Conservation (phyloP, 2,113 vertebrate species). For the Tor tambroides region DNA sequence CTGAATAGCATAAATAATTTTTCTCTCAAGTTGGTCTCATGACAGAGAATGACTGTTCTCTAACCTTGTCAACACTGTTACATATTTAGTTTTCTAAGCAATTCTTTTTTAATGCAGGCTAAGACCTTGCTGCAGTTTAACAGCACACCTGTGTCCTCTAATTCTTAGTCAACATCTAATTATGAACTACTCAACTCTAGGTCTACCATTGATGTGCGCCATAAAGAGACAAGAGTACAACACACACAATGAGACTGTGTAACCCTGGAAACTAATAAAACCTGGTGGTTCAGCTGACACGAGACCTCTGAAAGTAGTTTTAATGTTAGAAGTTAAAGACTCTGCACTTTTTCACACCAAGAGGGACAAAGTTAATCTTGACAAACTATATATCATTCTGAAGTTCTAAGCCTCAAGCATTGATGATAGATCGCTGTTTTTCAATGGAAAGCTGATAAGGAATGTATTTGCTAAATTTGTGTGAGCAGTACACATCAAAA, state of each 20-base stretch:
- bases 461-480: too few relatives aligned
- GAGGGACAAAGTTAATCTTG: too few relatives aligned
- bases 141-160: background rate
- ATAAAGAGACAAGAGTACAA: background rate
- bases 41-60: background rate
- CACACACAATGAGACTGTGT: background rate
- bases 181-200: background rate
- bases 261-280: background rate
- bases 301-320: constrained; percentile 8
- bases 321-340: constrained; percentile 3
- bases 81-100: background rate
- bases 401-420: too few relatives aligned
- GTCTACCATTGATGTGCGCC: background rate
- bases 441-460: too few relatives aligned
- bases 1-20: background rate
- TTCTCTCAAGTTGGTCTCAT: background rate
- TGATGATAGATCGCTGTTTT: too few relatives aligned
- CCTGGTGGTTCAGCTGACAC: background rate
- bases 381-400: too few relatives aligned
- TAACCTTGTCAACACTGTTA: background rate
- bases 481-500: too few relatives aligned
- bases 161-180: background rate
- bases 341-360: constrained; percentile 1
- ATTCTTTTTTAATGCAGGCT: background rate
- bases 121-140: background rate